Evolutionary conservation across 2,888 invertebrate species (phyloP), one percentile per base, ranked within the genome.

Genomic region (Aleiodes leptofemur): DNA sequence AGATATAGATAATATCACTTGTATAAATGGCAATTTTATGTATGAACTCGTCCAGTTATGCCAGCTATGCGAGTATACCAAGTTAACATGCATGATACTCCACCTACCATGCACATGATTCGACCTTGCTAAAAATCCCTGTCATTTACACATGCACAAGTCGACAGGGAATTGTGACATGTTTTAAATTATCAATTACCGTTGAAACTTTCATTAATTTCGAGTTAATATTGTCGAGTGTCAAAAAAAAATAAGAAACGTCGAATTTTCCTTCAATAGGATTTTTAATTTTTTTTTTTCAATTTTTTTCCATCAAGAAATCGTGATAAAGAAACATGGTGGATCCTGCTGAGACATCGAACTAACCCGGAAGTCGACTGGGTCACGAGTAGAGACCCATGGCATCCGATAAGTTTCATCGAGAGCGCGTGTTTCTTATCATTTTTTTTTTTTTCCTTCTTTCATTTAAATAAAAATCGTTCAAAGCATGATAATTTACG

Each of bases 51-150:
- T 77, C 71, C 74, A 70, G 72, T 76, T 77, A 75, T 71, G 74
- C 77, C 74, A 77, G 72, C 72, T 69, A 77, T 72, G 74, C 61
- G 66, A 61, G 73, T 55, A 59, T 69, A 71, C 73, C 70, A 61
- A 38, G 38, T 38, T 38, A 38, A 38, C 38, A 38, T 9, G 43
- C 7, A 43, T 43, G 43, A 43, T 43, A 43, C 38, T 43, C 43
- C 76, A 72, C 70, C 73, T 77, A 82, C 83, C 82, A 84, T 84
- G 83, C 81, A 81, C 81, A 79, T 80, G 80, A 78, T 69, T 73
- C 81, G 86, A 86, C 86, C 86, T 86, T 86, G 86, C 79, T 69
- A 77, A 80, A 80, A 13, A 68, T 48, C 53, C 53, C 55, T 61
- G 29, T 61, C 14, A 43, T 43, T 43, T 43, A 43, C 7, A 43